These are phyloP conservation scores for Odontomachus brunneus DNA, from an alignment of 1,140 invertebrate species.

Conservation along the genomic window DNA sequence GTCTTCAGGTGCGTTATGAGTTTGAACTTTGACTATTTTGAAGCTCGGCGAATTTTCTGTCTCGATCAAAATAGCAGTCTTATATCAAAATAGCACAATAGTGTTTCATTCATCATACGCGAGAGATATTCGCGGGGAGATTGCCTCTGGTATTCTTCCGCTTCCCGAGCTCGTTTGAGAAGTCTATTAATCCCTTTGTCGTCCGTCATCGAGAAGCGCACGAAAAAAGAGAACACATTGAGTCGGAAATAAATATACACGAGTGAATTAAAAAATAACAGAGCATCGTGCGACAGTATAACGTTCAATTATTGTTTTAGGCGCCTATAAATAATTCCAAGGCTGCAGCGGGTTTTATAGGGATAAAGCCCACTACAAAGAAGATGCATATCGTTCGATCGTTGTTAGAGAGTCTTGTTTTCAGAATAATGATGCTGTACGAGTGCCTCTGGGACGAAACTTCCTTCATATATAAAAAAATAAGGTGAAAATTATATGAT, in stretches of 20 bases:
- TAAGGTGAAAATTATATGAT: conserved; percentile 86
- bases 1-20: conserved; percentile 89
- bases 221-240: background rate
- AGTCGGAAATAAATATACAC: background rate
- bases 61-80: background rate
- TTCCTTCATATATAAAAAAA: conserved; percentile 85
- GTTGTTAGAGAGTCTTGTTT: conserved; percentile 95
- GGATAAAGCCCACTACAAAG: conserved; percentile 92
- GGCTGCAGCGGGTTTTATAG: conserved; percentile 94
- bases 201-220: too few relatives aligned
- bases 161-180: too few relatives aligned
- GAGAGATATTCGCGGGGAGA: background rate
- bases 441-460: conserved; percentile 89
- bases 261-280: background rate
- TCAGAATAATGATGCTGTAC: conserved; percentile 92
- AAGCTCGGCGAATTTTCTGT: background rate
- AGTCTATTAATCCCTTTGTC: too few relatives aligned
- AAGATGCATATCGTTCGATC: conserved; percentile 93
- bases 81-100: conserved; percentile 1
- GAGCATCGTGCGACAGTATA: background rate
- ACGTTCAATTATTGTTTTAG: conserved; percentile 82
- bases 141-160: too few relatives aligned
- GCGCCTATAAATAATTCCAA: conserved; percentile 94
- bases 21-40: conserved; percentile 49
- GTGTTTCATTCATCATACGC: background rate